Base-by-base conservation (phyloP, 92 coral and sea anemone species). In the Parazoanthus swiftii region DNA sequence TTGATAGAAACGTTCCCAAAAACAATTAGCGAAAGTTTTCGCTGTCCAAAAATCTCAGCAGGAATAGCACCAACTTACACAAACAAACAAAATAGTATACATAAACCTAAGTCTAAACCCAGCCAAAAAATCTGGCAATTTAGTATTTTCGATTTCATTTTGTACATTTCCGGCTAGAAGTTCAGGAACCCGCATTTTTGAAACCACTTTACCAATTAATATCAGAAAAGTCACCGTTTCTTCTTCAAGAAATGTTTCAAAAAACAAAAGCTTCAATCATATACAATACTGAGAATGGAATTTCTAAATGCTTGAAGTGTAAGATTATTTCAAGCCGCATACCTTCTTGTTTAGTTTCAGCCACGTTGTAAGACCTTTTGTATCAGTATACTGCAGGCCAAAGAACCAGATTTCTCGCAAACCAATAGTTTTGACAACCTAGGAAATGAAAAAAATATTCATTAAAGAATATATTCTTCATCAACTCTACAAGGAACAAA, bases 401-500 rank as follows among this genome's bases (percentile, higher is more conserved):
- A 97, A 97, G 77, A 91, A 97, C 99, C 99, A 97, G 46, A 97
- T 91, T 82, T 97, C 99, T 29, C 99, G 97, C 51, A 97, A 76
- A 25, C 98, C 99, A 43, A 97, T 93, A 42, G 98, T 97, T 82
- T 97, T 97, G 56, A 94, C 95, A 56, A 97, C 99, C 99, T 97
- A 75, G 26, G n/a, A 26, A 63, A 48, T 65, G 36, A 10, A 38
- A 67, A 9, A 33, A 44, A n/a, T 14, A 18, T 79, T 87, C 43
- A 79, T 89, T 82, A 76, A 39, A 74, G 76, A 1, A 68, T 85
- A 43, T 21, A 72, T 70, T 35, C 33, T 66, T 51, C 35, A 46
- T 26, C 43, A 63, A 8, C 37, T 38, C 79, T 3, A 48, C 86
- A 48, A 26, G 77, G 73, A 20, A 83, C 8, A 29, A 25, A 9